These are phyloP conservation scores for Dorcus parallelipipedus DNA, from an alignment of 2,888 invertebrate species.

Conservation along the genomic window DNA sequence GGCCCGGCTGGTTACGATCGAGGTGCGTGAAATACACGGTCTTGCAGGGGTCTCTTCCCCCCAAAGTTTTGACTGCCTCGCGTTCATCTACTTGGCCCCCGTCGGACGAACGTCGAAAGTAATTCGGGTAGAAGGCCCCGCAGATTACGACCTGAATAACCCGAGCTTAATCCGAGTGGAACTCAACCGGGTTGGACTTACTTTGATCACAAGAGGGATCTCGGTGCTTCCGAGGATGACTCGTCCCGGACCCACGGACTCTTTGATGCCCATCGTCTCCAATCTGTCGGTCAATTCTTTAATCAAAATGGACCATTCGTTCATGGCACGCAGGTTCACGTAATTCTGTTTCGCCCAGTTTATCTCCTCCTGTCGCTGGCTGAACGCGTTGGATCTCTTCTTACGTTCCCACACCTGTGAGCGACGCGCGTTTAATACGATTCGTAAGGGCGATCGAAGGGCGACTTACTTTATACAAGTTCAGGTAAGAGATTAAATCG, in stretches of 20 bases:
- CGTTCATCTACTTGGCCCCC: conserved; percentile 60
- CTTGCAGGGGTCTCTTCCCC: conserved; percentile 71
- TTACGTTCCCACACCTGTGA: conserved; percentile 66
- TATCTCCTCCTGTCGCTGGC: conserved; percentile 47
- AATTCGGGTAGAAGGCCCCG: conserved; percentile 93
- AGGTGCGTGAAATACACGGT: conserved; percentile 68
- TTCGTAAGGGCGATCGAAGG: not conserved
- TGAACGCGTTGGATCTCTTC: conserved; percentile 58
- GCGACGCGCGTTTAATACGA: not conserved
- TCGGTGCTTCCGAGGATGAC: conserved; percentile 51
- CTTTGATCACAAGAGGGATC: conserved; percentile 63
- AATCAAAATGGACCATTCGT: conserved; percentile 70
- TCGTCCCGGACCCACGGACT: conserved; percentile 48
- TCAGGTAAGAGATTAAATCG: conserved; percentile 78
- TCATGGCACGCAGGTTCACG: conserved; percentile 68
- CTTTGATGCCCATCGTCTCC: conserved; percentile 57
- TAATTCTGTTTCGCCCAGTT: conserved; percentile 68
- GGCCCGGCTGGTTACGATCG: conserved; percentile 63
- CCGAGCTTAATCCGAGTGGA: not conserved
- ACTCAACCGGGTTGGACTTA: conserved; percentile 31
- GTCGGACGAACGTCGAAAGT: conserved; percentile 62
- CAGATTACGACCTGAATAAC: conserved; percentile 64
- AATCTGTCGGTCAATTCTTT: conserved; percentile 67
- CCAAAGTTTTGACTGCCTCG: conserved; percentile 62
- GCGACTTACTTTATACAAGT: conserved; percentile 66